A percentile compares a stretch with the other conserved stretches of the same genome.
Evolutionary conservation across 2,888 invertebrate species (phyloP).

Genomic region (Drosophila emarginata): DNA sequence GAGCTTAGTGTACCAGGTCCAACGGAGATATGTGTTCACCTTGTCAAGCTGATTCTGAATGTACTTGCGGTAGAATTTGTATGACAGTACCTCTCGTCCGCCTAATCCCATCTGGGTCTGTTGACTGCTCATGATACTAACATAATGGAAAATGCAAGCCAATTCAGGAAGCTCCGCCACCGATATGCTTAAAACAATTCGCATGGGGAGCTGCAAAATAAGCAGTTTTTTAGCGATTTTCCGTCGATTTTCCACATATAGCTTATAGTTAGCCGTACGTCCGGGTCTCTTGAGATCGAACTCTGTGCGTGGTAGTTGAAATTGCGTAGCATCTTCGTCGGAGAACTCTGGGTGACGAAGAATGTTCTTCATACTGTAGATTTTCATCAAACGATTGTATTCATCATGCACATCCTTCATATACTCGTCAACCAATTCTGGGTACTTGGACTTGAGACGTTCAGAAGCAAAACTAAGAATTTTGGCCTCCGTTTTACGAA

Average conservation of each 20-base stretch:
- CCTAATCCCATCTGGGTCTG: constrained; percentile 70
- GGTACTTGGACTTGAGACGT: constrained; percentile 84
- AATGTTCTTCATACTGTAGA: constrained; percentile 86
- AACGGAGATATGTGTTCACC: constrained; percentile 80
- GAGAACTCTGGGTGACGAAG: constrained; percentile 85
- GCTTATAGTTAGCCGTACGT: constrained; percentile 85
- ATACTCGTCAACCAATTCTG: constrained; percentile 83
- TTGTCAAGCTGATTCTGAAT: constrained; percentile 78
- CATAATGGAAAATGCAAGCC: constrained; percentile 79
- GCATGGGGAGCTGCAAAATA: constrained; percentile 86
- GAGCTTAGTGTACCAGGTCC: constrained; percentile 82
- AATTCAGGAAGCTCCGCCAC: constrained; percentile 80
- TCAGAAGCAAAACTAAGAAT: constrained; percentile 85
- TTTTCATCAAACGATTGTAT: constrained; percentile 85
- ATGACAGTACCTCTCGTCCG: constrained; percentile 66
- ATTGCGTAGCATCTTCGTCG: constrained; percentile 83
- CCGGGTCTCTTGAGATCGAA: constrained; percentile 85
- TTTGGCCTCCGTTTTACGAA: constrained; percentile 85
- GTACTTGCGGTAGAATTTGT: constrained; percentile 71
- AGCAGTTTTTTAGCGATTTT: constrained; percentile 85
- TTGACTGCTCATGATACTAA: constrained; percentile 51
- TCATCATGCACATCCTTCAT: constrained; percentile 84
- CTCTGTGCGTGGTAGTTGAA: constrained; percentile 78
- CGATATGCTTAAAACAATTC: constrained; percentile 81
- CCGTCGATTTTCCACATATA: constrained; percentile 85